These are phyloP conservation scores for Gymnoscelis rufifasciata DNA, from an alignment of 2,888 invertebrate genomes.

Conservation along the genomic window DNA sequence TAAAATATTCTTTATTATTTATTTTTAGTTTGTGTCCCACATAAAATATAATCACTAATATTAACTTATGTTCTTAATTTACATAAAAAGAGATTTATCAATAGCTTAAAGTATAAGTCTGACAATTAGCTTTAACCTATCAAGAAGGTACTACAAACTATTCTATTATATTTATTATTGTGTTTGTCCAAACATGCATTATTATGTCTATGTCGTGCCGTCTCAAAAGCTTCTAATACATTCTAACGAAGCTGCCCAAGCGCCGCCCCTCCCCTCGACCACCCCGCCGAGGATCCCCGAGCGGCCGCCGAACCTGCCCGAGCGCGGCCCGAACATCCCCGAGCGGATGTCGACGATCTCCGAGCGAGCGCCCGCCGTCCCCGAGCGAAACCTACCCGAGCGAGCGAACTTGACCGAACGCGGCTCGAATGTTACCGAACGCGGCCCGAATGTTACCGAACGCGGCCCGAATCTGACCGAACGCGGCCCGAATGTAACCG, in stretches of 20 bases:
- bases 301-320: slow-evolving; percentile 42
- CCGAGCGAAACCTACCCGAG: slow-evolving; percentile 49
- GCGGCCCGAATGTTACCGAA: slow-evolving; percentile 16
- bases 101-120: no score
- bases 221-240: no score
- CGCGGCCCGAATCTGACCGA: slow-evolving; percentile 1
- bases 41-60: no score
- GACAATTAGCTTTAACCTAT: no score
- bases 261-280: slow-evolving; percentile 55
- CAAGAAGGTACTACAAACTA: no score
- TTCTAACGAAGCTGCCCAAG: slow-evolving; percentile 30
- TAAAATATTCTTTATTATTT: no score
- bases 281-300: slow-evolving; percentile 54
- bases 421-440: slow-evolving; percentile 34
- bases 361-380: slow-evolving; percentile 35
- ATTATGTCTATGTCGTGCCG: no score
- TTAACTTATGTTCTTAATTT: no score
- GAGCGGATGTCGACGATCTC: slow-evolving; percentile 21
- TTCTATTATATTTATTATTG: no score
- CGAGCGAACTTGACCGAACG: slow-evolving; percentile 48
- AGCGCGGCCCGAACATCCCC: slow-evolving; percentile 43
- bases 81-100: no score
- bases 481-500: slow-evolving; percentile 10
- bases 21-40: no score
- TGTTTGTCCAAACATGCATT: no score